A percentile compares a stretch with the other conserved stretches of the same genome.
These are phyloP conservation scores for Alsophila aescularia DNA, from an alignment of 2,888 invertebrate species.

Conservation along the genomic window DNA sequence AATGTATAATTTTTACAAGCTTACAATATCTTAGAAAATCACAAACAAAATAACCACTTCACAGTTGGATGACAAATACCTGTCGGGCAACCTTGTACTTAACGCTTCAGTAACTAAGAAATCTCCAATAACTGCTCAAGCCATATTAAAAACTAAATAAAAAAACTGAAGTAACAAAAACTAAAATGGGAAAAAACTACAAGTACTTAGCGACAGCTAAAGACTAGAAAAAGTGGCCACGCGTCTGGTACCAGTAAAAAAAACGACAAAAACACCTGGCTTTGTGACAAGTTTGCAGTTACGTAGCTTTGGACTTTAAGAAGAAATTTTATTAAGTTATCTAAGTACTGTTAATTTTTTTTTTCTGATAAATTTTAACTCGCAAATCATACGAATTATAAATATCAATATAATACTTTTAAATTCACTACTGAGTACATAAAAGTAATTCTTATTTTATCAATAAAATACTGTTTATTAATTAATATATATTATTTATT, in stretches of 20 bases:
- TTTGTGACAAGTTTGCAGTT: conserved; percentile 6
- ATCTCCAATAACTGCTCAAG: conserved; percentile 53
- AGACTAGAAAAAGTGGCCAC: conserved; percentile 38
- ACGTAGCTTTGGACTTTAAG: neutral
- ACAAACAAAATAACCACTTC: conserved; percentile 25
- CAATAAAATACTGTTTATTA: too few species aligned
- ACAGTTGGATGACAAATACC: conserved; percentile 42
- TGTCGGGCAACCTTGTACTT: conserved; percentile 67
- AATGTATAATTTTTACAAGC: too few species aligned
- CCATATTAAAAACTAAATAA: conserved; percentile 35
- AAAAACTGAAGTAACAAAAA: conserved; percentile 28
- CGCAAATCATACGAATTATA: too few species aligned
- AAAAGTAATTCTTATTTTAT: too few species aligned
- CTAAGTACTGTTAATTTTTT: too few species aligned
- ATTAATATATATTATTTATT: neutral
- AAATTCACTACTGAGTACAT: too few species aligned
- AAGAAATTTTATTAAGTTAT: neutral
- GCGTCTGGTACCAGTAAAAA: conserved; percentile 31
- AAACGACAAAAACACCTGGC: conserved; percentile 5
- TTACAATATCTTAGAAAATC: conserved; percentile 19
- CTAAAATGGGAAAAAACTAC: conserved; percentile 33
- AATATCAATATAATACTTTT: too few species aligned
- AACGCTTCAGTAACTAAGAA: conserved; percentile 68
- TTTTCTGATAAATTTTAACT: too few species aligned
- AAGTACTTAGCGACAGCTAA: conserved; percentile 38